Evolutionary conservation across 1,140 invertebrate genomes (phyloP).

Genomic region (Zophobas atratus): DNA sequence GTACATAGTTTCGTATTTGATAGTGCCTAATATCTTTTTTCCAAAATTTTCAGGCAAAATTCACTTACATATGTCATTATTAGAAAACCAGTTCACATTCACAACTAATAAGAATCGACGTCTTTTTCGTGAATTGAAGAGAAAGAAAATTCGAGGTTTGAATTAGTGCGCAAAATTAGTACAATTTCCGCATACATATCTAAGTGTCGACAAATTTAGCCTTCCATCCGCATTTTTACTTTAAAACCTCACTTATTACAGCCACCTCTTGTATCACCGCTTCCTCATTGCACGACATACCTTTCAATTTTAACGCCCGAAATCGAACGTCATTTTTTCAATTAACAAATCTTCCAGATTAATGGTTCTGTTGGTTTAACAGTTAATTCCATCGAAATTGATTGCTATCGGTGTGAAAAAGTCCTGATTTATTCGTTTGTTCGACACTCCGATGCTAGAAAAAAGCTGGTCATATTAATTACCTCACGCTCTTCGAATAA

Average conservation of each 20-base stretch:
- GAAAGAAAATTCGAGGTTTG: too few relatives aligned
- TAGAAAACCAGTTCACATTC: too few relatives aligned
- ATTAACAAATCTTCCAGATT: neutral
- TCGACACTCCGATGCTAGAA: neutral
- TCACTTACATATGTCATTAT: too few relatives aligned
- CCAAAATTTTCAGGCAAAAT: too few relatives aligned
- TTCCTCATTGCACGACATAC: neutral
- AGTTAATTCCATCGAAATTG: slow-evolving; percentile 5
- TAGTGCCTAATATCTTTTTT: too few relatives aligned
- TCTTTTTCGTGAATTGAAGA: too few relatives aligned
- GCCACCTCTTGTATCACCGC: neutral
- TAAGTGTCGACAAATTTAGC: too few relatives aligned
- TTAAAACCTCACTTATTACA: neutral
- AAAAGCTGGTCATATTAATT: neutral
- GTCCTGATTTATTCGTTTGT: neutral
- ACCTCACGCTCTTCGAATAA: neutral
- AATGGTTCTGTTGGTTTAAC: slow-evolving; percentile 4
- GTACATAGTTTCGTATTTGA: too few relatives aligned
- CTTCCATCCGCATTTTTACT: neutral
- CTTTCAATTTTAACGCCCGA: neutral
- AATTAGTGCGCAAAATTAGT: too few relatives aligned
- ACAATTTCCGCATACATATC: too few relatives aligned
- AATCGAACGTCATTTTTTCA: slow-evolving; percentile 9
- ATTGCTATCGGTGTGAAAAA: neutral
- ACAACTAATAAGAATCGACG: too few relatives aligned